These are phyloP conservation scores for Bucorvus abyssinicus DNA, from an alignment of 2,797 vertebrate genomes.

Conservation along the genomic window DNA sequence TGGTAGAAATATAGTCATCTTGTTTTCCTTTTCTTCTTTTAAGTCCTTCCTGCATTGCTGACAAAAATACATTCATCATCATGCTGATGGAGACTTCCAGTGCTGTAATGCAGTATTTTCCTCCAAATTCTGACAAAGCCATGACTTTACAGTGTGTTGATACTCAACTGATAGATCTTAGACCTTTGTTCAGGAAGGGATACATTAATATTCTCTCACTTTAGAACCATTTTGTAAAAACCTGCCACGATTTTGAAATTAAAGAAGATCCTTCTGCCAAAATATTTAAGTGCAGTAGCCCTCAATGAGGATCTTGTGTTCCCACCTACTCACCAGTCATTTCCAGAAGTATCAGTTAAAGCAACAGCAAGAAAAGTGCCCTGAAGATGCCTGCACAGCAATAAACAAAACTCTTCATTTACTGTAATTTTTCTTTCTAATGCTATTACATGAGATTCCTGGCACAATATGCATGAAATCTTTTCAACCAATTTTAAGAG, in stretches of 20 bases:
- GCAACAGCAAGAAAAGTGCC: neutral
- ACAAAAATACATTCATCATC: neutral
- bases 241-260: neutral
- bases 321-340: neutral
- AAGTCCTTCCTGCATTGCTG: neutral
- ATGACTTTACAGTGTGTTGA: neutral
- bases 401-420: neutral
- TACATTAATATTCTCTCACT: neutral
- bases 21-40: neutral
- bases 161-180: neutral
- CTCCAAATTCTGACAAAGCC: neutral
- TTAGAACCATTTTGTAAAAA: neutral
- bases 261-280: neutral
- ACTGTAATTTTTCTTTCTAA: neutral
- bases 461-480: neutral
- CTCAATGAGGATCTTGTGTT: neutral
- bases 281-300: neutral
- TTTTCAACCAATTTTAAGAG: neutral
- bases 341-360: neutral
- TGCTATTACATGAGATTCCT: neutral
- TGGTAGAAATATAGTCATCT: neutral
- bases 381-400: neutral
- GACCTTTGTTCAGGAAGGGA: neutral
- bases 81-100: neutral
- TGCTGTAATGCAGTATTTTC: neutral